Evolutionary conservation across 1,140 invertebrate species (phyloP).

Genomic region (Nymphalis io): DNA sequence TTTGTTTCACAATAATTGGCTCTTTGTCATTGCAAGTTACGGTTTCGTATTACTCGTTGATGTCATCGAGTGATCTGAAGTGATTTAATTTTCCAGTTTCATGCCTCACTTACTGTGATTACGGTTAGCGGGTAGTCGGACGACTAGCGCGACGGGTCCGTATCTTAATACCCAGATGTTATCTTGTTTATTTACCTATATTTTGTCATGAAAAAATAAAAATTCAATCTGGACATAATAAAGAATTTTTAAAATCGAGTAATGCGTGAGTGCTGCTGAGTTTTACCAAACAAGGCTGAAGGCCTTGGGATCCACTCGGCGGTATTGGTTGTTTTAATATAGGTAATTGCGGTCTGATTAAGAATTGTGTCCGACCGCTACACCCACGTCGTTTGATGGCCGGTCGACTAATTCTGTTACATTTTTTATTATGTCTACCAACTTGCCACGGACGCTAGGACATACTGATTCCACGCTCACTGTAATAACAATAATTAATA

Average conservation of each 20-base stretch:
- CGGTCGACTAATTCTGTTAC: conserved; percentile 57
- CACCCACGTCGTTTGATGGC: conserved; percentile 61
- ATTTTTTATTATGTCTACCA: conserved; percentile 48
- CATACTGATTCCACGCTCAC: conserved; percentile 4
- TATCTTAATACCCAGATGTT: conserved; percentile 25
- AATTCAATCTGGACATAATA: conserved; percentile 34
- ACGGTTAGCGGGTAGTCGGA: neutral
- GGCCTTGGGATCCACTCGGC: conserved; percentile 68
- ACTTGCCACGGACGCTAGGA: conserved; percentile 10
- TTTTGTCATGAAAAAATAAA: conserved; percentile 18
- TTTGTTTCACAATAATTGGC: conserved; percentile 40
- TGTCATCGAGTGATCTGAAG: conserved; percentile 39
- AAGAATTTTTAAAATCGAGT: conserved; percentile 45
- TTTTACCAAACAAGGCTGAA: conserved; percentile 64
- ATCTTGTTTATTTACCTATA: conserved; percentile 29
- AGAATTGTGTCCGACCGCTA: conserved; percentile 60
- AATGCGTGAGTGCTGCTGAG: conserved; percentile 51
- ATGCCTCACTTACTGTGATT: conserved; percentile 17
- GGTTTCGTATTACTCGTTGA: conserved; percentile 35
- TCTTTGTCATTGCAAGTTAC: conserved; percentile 34
- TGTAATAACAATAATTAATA: conserved; percentile 34
- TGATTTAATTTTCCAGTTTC: conserved; percentile 39
- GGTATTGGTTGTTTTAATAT: conserved; percentile 72
- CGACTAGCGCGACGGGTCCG: conserved; percentile 9
- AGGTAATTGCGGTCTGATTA: conserved; percentile 75